Base-by-base conservation (phyloP, 2,888 invertebrate genomes). In the Lepidocyrtinus sp. region DNA sequence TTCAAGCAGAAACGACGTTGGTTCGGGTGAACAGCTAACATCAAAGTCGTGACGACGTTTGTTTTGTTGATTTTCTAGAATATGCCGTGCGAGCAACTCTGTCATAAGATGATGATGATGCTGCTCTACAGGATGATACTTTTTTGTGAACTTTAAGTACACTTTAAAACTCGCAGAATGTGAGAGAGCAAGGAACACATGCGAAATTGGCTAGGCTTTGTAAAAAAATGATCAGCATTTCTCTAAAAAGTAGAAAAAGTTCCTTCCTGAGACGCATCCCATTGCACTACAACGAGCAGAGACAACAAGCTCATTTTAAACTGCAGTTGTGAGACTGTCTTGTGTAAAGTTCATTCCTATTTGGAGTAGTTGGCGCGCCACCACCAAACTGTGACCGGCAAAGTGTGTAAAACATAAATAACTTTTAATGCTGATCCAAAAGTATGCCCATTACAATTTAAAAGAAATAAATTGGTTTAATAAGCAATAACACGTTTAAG, bases 181-280 rank as follows among this genome's bases (percentile, higher is more conserved):
- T 25, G 25, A 9, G 26, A 59, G n/a, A n/a, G n/a, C n/a, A n/a
- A n/a, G 61, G 64, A 71, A 36, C 76, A 72, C 65, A 77, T 77
- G 71, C 27, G 72, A 65, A 77, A 77, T 72, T 77, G 77, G 72
- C 77, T 67, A 67, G 27, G 25, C 62, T 59, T 77, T 25, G n/a
- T 25, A 17, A 64, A 12, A 19, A 2, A 62, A 22, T 21, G 22
- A 62, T 22, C 21, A 62, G 15, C 7, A 62, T 9, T 21, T 62
- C 24, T 64, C 9, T 27, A 64, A 25, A 27, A 26, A 27, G 62
- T 64, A 9, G 15, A 22, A 62, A 21, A 50, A 50, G 50, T 17
- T 24, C 17, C 19, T 21, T 50, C 15, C 17, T 50, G n/a, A 24
- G 25, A 62, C n/a, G 25, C 21, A 26, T 62, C 62, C 26, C 26